Percentiles rank a stretch among this genome's conserved stretches.
phyloP scores from a whole-genome alignment of 2,888 invertebrate species.

The Tiphia femorata region DNA sequence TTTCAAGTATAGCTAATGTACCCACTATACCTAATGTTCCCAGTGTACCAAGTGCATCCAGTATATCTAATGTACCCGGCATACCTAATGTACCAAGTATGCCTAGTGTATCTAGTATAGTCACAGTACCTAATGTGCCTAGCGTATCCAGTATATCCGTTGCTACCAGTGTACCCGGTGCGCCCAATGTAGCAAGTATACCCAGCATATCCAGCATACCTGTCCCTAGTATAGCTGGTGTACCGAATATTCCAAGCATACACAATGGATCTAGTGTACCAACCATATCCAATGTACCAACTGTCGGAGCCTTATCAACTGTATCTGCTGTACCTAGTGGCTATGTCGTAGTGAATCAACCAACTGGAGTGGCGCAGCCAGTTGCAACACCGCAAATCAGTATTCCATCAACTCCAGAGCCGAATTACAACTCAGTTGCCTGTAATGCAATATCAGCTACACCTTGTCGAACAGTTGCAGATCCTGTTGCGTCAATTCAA shows the following conservation, averaged over 20 bases:
- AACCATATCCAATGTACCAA: constrained; percentile 9
- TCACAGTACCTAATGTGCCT: constrained; percentile 70
- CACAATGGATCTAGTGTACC: constrained; percentile 40
- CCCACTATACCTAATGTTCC: constrained; percentile 30
- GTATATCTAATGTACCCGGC: constrained; percentile 43
- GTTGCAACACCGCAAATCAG: constrained; percentile 41
- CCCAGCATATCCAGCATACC: constrained; percentile 59
- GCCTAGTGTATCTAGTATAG: constrained; percentile 31
- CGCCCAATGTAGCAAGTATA: constrained; percentile 59
- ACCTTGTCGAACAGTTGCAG: constrained; percentile 37
- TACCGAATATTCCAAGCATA: constrained; percentile 29
- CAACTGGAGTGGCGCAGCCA: constrained; percentile 44
- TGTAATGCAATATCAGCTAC: constrained; percentile 45
- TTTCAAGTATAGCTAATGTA: constrained; percentile 62
- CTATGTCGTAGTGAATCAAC: constrained; percentile 60
- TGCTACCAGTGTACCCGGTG: constrained; percentile 49
- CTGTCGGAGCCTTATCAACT: constrained; percentile 33
- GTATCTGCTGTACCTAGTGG: constrained; percentile 36
- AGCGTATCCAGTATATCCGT: constrained; percentile 58
- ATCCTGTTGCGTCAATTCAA: constrained; percentile 43
- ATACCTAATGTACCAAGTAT: constrained; percentile 54
- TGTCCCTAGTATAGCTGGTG: constrained; percentile 62
- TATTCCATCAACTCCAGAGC: constrained; percentile 40
- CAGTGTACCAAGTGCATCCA: constrained; percentile 43
- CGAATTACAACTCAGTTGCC: constrained; percentile 38